Evolutionary conservation across 2,888 invertebrate genomes (phyloP), one percentile per base, ranked within the genome.

Genomic region (Incurvaria masculella): DNA sequence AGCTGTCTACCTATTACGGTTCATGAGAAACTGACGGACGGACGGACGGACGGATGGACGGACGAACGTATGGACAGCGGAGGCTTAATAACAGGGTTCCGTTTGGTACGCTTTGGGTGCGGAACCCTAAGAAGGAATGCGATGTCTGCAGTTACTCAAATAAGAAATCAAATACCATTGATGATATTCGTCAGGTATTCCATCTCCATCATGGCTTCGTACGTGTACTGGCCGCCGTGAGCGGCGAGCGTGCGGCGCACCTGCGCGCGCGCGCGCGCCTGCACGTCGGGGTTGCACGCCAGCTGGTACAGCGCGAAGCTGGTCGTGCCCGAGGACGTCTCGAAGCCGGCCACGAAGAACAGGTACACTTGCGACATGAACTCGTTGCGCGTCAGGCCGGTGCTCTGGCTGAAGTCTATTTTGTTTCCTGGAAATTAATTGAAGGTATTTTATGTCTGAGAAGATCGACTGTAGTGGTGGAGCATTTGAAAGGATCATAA

Each of bases 261-360:
- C 57, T 81, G 80, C 1, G 58, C 50, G n/a, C 74, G 57, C 1
- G 72, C 52, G 46, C 62, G 72, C 1, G 64, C 59, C 52, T 82
- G 82, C 2, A 75, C 54, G 0, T 68, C 59, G 1, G 62, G 67
- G 56, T 81, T 69, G 10, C 64, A 60, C 2, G 81, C 73, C 33
- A 83, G 56, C 55, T 80, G 79, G 53, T 69, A 81, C 14, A 81
- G 56, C 1, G 66, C 66, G 52, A 69, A 80, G 42, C 70, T 67
- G 57, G 79, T 62, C 2, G 71, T 70, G n/a, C 72, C 67, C 14
- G 69, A 65, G 8, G 80, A 80, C 1, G 82, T 80, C 59, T 82
- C 82, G 49, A 72, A 81, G 1, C 82, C 82, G 23, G 80, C 82
- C 0, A 62, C 49, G 33, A 33, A 33, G 33, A 33, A 33, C 33